Percentiles rank a stretch among this genome's conserved stretches.
Conservation (phyloP, 2,888 invertebrate genomes). For the Ceramica pisi region DNA sequence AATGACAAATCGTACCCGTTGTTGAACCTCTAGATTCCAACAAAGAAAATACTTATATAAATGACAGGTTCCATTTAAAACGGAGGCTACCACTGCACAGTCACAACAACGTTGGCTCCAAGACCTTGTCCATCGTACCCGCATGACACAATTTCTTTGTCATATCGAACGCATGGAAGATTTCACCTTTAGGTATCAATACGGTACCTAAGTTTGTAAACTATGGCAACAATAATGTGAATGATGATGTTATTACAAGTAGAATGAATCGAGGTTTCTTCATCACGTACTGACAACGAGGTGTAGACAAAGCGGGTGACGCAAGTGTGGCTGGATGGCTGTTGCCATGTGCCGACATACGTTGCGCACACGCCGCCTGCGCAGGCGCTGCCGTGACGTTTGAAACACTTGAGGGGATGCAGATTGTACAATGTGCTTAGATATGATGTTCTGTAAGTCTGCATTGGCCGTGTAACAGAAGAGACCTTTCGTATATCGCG, state of each 20-base stretch:
- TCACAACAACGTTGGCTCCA: neutral
- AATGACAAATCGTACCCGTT: too few species aligned
- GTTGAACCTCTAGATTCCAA: too few species aligned
- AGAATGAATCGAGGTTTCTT: slow-evolving; percentile 28
- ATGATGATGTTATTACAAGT: slow-evolving; percentile 33
- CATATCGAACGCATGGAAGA: slow-evolving; percentile 9
- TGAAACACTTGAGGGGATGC: neutral
- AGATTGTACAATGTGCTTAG: neutral
- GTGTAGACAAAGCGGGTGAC: slow-evolving; percentile 65
- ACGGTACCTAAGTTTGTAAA: slow-evolving; percentile 33
- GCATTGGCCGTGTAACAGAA: too few species aligned
- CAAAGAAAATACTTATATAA: neutral
- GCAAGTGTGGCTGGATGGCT: slow-evolving; percentile 56
- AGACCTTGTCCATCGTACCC: neutral
- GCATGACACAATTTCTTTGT: slow-evolving; percentile 21
- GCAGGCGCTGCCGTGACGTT: slow-evolving; percentile 20
- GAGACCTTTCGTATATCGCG: too few species aligned
- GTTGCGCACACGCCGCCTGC: slow-evolving; percentile 47
- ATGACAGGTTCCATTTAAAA: neutral
- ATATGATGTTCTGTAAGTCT: too few species aligned
- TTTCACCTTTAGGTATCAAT: slow-evolving; percentile 13
- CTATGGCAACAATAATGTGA: slow-evolving; percentile 26
- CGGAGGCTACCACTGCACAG: too few species aligned
- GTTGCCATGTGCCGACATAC: slow-evolving; percentile 59
- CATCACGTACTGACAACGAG: slow-evolving; percentile 45